A percentile compares a stretch with the other conserved stretches of the same genome.
Evolutionary conservation across 2,113 vertebrate genomes (phyloP).

Genomic region (Otocyon megalotis): DNA sequence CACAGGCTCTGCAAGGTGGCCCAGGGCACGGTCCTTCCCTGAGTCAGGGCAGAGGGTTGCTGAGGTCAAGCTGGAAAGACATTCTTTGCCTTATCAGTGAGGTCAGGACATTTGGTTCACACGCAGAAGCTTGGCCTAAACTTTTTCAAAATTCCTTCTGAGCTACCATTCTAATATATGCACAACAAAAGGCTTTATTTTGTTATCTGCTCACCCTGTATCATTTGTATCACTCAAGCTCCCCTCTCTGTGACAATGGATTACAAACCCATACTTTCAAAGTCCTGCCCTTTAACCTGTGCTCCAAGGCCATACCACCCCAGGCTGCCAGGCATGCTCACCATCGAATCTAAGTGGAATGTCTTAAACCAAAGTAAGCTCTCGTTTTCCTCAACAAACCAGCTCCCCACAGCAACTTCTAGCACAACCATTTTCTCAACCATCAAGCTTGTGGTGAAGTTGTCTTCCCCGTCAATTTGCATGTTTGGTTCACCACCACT

Average conservation of each 20-base stretch:
- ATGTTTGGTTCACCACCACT: not conserved
- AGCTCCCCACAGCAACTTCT: not conserved
- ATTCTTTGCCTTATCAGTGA: not conserved
- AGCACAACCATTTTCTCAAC: not conserved
- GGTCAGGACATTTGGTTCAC: not conserved
- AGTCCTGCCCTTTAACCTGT: not conserved
- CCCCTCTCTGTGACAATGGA: not conserved
- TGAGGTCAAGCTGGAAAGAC: not conserved
- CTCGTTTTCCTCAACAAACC: not conserved
- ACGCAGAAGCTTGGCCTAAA: not conserved
- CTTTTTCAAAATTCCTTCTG: not conserved
- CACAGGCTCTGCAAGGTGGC: conserved; percentile 53
- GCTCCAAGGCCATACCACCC: not conserved
- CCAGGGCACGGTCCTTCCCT: not conserved
- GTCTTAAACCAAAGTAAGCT: not conserved
- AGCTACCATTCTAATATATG: not conserved
- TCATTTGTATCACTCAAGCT: not conserved
- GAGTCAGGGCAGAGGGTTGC: not conserved
- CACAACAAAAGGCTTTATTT: not conserved
- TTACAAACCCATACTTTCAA: not conserved
- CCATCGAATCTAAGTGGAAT: not conserved
- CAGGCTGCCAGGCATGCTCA: not conserved
- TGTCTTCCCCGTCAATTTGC: not conserved
- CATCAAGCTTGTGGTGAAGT: not conserved
- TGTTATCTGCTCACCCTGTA: not conserved